These are phyloP conservation scores for Beroe forskalii DNA, from an alignment of 37 sponge, comb jelly and placozoan genomes.

Conservation along the genomic window DNA sequence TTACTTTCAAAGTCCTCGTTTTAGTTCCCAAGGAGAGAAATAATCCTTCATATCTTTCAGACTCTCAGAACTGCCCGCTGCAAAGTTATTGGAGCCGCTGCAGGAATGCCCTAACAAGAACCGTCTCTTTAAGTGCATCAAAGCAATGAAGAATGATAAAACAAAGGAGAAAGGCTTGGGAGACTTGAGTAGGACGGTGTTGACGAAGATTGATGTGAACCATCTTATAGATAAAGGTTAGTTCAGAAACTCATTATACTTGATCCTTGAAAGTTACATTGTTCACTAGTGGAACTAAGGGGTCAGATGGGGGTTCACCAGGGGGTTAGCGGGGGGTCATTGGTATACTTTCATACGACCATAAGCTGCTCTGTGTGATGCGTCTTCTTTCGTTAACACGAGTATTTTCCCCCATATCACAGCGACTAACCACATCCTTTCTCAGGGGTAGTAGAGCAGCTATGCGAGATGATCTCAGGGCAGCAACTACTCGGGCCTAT, in stretches of 20 bases:
- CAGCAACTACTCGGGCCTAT: not conserved
- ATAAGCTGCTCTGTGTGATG: no score
- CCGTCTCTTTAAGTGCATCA: constrained; percentile 50
- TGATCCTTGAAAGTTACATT: no score
- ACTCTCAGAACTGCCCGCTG: constrained; percentile 18
- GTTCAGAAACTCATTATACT: no score
- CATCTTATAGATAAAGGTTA: constrained; percentile 60
- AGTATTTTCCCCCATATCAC: no score
- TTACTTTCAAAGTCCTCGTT: not conserved
- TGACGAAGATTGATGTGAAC: constrained; percentile 34
- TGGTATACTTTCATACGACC: no score
- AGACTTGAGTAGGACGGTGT: constrained; percentile 40
- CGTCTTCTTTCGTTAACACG: no score
- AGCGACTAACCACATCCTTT: no score
- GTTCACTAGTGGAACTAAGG: no score
- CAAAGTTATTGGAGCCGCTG: not conserved
- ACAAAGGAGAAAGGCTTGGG: constrained; percentile 42
- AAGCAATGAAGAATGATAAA: constrained; percentile 42
- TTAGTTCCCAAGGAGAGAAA: not conserved
- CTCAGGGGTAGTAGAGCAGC: constrained; percentile 51
- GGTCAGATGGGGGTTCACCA: no score
- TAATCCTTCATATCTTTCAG: no score
- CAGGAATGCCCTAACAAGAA: constrained; percentile 52
- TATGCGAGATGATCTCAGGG: constrained; percentile 3
- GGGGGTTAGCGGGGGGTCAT: no score